Percentiles rank a stretch among this genome's conserved stretches.
Conservation (phyloP, 2,888 invertebrate genomes). For the Parnassius glacialis region DNA sequence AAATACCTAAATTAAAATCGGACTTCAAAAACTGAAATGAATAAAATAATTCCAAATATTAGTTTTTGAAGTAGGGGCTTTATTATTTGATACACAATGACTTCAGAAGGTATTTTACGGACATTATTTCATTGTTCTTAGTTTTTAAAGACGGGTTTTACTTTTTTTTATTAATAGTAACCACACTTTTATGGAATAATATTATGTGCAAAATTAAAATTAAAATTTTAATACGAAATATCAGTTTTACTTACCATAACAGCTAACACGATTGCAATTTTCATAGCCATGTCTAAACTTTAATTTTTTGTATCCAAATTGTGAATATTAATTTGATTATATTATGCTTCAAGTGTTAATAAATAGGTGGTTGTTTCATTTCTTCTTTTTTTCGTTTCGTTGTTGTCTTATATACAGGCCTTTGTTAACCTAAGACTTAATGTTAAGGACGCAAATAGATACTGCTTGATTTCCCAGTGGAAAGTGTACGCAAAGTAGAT, state of each 20-base stretch:
- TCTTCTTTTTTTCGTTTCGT: neutral
- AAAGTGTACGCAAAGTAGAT: constrained; percentile 53
- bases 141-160: too few species aligned
- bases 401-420: constrained; percentile 53
- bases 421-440: constrained; percentile 53
- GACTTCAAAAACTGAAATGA: too few species aligned
- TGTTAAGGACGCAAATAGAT: constrained; percentile 40
- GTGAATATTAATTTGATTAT: constrained; percentile 30
- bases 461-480: constrained; percentile 63
- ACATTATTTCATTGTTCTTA: too few species aligned
- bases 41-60: too few species aligned
- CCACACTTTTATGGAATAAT: too few species aligned
- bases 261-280: constrained; percentile 54
- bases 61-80: too few species aligned
- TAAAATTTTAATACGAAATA: too few species aligned
- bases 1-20: too few species aligned
- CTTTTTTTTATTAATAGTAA: too few species aligned
- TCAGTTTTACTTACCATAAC: constrained; percentile 54
- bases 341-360: constrained; percentile 41
- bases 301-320: constrained; percentile 38
- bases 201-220: too few species aligned
- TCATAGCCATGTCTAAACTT: constrained; percentile 58
- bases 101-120: too few species aligned
- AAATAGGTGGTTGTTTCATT: constrained; percentile 30
- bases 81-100: too few species aligned